Conservation (phyloP, 2,888 invertebrate genomes). For the Hirtodrosophila duncani region DNA sequence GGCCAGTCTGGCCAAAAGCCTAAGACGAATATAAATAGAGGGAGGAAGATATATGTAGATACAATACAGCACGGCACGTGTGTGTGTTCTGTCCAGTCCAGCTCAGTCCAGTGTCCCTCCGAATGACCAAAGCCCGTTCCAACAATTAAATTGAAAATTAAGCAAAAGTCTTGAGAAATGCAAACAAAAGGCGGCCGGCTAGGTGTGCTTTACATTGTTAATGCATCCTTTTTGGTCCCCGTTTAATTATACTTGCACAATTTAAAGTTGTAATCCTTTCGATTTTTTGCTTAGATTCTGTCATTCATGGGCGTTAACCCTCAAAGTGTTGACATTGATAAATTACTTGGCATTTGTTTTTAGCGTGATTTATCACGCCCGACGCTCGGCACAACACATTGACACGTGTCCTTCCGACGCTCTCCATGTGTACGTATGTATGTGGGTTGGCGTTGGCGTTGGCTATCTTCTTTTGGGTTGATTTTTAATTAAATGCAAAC, state of each 20-base stretch:
- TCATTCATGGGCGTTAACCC: slow-evolving; percentile 19
- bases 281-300: slow-evolving; percentile 30
- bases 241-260: slow-evolving; percentile 67
- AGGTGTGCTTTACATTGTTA: slow-evolving; percentile 2
- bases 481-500: slow-evolving; percentile 78
- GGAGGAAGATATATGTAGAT: slow-evolving; percentile 15
- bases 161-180: slow-evolving; percentile 64
- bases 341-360: slow-evolving; percentile 75
- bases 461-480: slow-evolving; percentile 60
- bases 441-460: too few relatives aligned
- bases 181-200: slow-evolving; percentile 50
- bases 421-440: too few relatives aligned
- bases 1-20: slow-evolving; percentile 23
- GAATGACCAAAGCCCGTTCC: slow-evolving; percentile 13
- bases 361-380: slow-evolving; percentile 76
- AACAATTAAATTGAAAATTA: slow-evolving; percentile 59
- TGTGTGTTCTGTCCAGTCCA: too few relatives aligned
- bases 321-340: slow-evolving; percentile 75
- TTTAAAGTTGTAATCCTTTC: slow-evolving; percentile 73
- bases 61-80: slow-evolving; percentile 15
- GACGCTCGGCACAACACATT: slow-evolving; percentile 47
- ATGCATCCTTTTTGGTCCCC: slow-evolving; percentile 13
- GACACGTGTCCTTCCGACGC: slow-evolving; percentile 70
- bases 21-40: too few relatives aligned
- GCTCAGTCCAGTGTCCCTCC: neutral